Evolutionary conservation across 2,113 vertebrate genomes (phyloP), one percentile per base, ranked within the genome.

Genomic region (Delphinapterus leucas): DNA sequence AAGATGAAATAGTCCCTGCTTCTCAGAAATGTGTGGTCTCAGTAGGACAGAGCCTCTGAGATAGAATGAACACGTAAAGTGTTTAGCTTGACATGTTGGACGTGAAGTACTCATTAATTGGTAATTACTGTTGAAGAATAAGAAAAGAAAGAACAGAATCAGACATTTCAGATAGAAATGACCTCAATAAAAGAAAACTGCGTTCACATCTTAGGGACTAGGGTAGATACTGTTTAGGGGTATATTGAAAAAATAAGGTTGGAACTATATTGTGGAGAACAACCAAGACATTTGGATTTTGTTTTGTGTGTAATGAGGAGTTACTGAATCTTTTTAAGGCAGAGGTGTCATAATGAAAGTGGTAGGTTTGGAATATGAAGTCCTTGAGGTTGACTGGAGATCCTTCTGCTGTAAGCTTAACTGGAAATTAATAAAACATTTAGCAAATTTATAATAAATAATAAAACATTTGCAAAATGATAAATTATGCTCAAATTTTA

Each of bases 91-190:
- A 28, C n/a, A 5, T 73, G 15, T 89, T 82, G 44, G 36, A 60
- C 26, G 36, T 55, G 83, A 74, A 70, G 20, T 85, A 67, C 38
- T 79, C 71, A 74, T 63, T 89, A 82, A 33, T 49, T 77, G 44
- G 38, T 83, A 74, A 31, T 7, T 79, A 20, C 77, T 92, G 81
- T 31, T 92, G 61, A 83, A 87, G 21, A 20, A 60, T 82, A 77
- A 96, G 68, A 81, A 86, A 86, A 96, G 26, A 79, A 93, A 87
- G 25, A 80, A 55, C 10, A 92, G 71, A 41, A 68, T 58, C 61
- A 88, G 61, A 73, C 18, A 61, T 83, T 90, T 86, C 65, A 82
- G 21, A 15, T 80, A 71, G 74, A 90, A 87, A 65, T 79, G 47
- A 63, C 9, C 26, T 49, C 49, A 71, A n/a, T 82, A 83, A 55